Percentiles rank a stretch among this genome's conserved stretches.
These are phyloP conservation scores for Agrypnia vestita DNA, from an alignment of 1,140 invertebrate species.

Conservation along the genomic window DNA sequence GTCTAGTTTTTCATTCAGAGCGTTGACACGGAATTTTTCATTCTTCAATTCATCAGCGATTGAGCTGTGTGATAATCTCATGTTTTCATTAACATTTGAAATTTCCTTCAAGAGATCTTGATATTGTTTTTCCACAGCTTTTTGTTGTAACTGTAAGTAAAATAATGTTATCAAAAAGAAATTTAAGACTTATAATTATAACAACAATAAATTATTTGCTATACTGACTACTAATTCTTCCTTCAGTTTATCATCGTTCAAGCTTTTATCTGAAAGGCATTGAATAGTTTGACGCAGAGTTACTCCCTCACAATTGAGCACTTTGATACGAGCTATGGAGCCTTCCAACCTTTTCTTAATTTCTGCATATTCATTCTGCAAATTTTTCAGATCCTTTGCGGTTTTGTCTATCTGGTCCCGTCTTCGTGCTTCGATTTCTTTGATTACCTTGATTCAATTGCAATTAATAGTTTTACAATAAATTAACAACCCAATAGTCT, in stretches of 20 bases:
- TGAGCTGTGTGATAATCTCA: constrained; percentile 2
- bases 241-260: constrained; percentile 74
- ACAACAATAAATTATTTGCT: too few relatives aligned
- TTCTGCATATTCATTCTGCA: constrained; percentile 71
- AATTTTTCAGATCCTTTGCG: constrained; percentile 70
- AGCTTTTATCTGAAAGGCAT: constrained; percentile 73
- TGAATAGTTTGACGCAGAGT: constrained; percentile 70
- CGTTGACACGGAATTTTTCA: constrained; percentile 46
- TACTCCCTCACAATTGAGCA: constrained; percentile 73
- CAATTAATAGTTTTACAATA: background rate
- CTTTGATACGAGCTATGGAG: constrained; percentile 72
- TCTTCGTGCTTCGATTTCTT: constrained; percentile 74
- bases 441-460: constrained; percentile 62
- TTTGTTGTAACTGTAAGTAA: constrained; percentile 42
- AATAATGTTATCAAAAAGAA: background rate
- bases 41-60: constrained; percentile 43
- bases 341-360: constrained; percentile 75
- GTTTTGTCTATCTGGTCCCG: constrained; percentile 72
- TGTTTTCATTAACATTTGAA: constrained; percentile 17
- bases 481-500: too few relatives aligned
- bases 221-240: constrained; percentile 71
- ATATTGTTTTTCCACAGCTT: constrained; percentile 34
- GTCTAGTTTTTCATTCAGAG: constrained; percentile 36
- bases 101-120: constrained; percentile 52
- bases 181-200: too few relatives aligned